Evolutionary conservation across 2,888 invertebrate species (phyloP).

Genomic region (Lingula anatina): DNA sequence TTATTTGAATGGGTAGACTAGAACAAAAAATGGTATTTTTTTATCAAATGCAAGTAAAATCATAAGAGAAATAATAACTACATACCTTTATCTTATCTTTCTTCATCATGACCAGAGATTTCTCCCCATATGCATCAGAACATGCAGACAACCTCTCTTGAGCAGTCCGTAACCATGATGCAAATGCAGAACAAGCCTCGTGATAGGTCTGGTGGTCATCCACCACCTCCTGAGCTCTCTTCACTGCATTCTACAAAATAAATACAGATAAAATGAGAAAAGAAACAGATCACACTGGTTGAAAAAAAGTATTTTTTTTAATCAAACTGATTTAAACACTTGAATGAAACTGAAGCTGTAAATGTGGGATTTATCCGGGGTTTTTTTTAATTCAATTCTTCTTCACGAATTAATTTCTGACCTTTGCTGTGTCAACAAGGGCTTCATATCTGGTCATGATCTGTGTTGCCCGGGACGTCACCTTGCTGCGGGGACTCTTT

Average conservation of each 20-base stretch:
- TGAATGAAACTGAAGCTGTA: background rate
- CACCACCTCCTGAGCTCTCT: constrained; percentile 33
- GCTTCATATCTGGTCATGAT: constrained; percentile 87
- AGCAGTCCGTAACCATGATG: constrained; percentile 86
- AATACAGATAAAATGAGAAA: background rate
- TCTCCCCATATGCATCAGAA: constrained; percentile 85
- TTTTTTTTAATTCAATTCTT: background rate
- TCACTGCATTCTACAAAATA: constrained; percentile 34
- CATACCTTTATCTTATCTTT: constrained; percentile 64
- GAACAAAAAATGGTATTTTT: too few species aligned
- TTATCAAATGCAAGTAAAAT: too few species aligned
- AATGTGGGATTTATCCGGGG: background rate
- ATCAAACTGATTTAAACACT: background rate
- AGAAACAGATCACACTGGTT: background rate
- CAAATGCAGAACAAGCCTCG: constrained; percentile 85
- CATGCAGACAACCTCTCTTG: constrained; percentile 86
- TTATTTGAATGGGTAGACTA: too few species aligned
- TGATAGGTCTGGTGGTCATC: constrained; percentile 71
- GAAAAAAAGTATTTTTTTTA: background rate
- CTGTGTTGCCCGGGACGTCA: constrained; percentile 65
- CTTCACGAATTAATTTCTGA: background rate
- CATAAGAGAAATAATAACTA: too few species aligned
- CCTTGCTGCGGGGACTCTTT: constrained; percentile 64
- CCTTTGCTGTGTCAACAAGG: constrained; percentile 75
- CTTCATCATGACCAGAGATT: constrained; percentile 65